Evolutionary conservation across 2,888 invertebrate species (phyloP).

Genomic region (Andrena minutula): DNA sequence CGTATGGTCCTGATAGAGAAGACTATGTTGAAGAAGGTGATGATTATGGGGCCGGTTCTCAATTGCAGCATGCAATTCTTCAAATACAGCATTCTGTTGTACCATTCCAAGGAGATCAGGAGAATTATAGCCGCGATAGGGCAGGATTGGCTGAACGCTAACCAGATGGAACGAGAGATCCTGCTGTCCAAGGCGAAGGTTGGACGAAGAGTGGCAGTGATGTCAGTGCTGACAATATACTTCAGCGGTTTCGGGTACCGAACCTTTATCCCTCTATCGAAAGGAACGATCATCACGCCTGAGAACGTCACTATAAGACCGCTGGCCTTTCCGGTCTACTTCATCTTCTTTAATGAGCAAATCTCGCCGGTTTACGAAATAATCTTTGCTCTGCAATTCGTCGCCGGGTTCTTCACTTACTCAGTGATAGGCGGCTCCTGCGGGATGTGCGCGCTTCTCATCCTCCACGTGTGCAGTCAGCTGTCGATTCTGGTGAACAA

Average conservation of each 20-base stretch:
- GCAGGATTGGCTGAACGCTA: constrained; percentile 68
- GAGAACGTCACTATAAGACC: constrained; percentile 67
- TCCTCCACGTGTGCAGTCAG: constrained; percentile 75
- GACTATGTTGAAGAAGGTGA: constrained; percentile 59
- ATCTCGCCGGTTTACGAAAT: constrained; percentile 71
- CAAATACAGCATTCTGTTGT: constrained; percentile 45
- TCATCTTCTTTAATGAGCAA: constrained; percentile 68
- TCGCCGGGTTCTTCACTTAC: constrained; percentile 69
- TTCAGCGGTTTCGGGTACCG: constrained; percentile 68
- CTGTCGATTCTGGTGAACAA: constrained; percentile 38
- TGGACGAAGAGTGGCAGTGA: constrained; percentile 67
- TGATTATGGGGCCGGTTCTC: constrained; percentile 69
- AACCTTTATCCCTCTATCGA: constrained; percentile 70
- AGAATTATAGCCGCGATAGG: constrained; percentile 55
- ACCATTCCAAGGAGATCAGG: not conserved
- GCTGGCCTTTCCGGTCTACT: constrained; percentile 71
- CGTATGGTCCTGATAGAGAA: constrained; percentile 69
- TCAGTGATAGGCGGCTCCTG: constrained; percentile 68
- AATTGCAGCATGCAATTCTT: constrained; percentile 48
- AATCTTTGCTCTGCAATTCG: constrained; percentile 68
- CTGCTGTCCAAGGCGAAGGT: constrained; percentile 74
- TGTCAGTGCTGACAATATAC: constrained; percentile 73
- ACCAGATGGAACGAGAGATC: constrained; percentile 51
- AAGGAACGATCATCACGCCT: constrained; percentile 50
- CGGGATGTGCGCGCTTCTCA: constrained; percentile 70